phyloP scores from a whole-genome alignment of 2,888 invertebrate species.

The Acheta domesticus region DNA sequence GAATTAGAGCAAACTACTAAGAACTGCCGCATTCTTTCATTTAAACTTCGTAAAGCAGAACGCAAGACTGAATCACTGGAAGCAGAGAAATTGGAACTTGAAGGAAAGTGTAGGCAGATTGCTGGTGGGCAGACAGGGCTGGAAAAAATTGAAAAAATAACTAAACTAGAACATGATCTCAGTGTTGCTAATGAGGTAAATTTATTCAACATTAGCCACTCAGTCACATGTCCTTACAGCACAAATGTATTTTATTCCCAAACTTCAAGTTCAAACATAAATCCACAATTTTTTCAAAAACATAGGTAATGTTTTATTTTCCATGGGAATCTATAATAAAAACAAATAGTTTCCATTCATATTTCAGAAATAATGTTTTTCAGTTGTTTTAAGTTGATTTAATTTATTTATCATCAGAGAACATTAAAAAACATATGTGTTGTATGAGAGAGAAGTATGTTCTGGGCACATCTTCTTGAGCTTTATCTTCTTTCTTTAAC shows the following conservation, averaged over 20 bases:
- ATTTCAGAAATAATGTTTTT: no score
- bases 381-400: no score
- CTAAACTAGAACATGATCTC: slow-evolving; percentile 82
- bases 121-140: slow-evolving; percentile 58
- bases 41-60: slow-evolving; percentile 95
- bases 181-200: slow-evolving; percentile 70
- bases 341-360: no score
- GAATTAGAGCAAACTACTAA: slow-evolving; percentile 96
- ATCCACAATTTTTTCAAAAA: no score
- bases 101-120: slow-evolving; percentile 57
- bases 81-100: slow-evolving; percentile 72
- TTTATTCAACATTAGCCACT: background rate
- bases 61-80: slow-evolving; percentile 83
- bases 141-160: slow-evolving; percentile 65
- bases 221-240: background rate
- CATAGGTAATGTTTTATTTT: no score
- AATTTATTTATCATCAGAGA: no score
- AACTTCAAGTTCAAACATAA: no score
- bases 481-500: no score
- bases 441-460: no score
- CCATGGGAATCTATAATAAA: no score
- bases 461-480: no score
- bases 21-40: slow-evolving; percentile 96
- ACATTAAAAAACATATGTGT: no score
- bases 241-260: background rate